phyloP scores from a whole-genome alignment of 2,113 vertebrate genomes.

The Gymnogyps californianus region DNA sequence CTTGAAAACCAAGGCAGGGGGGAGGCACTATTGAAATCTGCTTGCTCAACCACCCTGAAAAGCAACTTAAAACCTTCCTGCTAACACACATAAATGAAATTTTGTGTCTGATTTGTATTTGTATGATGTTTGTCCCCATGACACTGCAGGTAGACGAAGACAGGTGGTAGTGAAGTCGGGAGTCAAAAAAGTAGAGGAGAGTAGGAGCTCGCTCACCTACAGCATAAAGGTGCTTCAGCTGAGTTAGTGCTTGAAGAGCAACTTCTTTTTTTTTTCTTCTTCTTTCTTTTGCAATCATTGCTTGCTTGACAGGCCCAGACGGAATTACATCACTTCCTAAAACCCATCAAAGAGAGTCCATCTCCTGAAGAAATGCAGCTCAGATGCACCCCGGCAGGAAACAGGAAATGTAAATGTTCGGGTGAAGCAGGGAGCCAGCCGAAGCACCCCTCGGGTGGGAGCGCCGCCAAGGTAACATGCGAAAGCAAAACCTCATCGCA shows the following conservation, averaged over 20 bases:
- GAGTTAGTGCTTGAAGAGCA: conserved; percentile 47
- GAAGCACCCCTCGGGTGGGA: conserved; percentile 46
- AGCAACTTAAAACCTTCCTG: neutral
- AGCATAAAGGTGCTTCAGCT: neutral
- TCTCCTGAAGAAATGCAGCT: conserved; percentile 77
- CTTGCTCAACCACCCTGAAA: neutral
- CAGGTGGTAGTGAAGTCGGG: neutral
- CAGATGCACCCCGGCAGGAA: conserved; percentile 79
- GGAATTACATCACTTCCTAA: conserved; percentile 90
- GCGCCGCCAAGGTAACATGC: conserved; percentile 59
- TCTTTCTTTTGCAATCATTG: conserved; percentile 73
- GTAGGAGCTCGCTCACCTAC: neutral
- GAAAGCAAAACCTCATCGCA: neutral
- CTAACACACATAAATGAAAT: neutral
- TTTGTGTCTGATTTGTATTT: neutral
- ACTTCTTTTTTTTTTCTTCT: neutral
- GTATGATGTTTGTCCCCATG: neutral
- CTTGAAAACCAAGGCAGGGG: neutral
- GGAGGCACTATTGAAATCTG: neutral
- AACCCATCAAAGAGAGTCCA: conserved; percentile 75
- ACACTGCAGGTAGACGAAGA: neutral
- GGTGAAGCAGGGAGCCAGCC: conserved; percentile 27
- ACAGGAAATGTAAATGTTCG: conserved; percentile 82
- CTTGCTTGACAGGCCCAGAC: conserved; percentile 84
- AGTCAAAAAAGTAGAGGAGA: neutral